Conservation (phyloP, 2,797 vertebrate species). For the Miichthys miiuy region DNA sequence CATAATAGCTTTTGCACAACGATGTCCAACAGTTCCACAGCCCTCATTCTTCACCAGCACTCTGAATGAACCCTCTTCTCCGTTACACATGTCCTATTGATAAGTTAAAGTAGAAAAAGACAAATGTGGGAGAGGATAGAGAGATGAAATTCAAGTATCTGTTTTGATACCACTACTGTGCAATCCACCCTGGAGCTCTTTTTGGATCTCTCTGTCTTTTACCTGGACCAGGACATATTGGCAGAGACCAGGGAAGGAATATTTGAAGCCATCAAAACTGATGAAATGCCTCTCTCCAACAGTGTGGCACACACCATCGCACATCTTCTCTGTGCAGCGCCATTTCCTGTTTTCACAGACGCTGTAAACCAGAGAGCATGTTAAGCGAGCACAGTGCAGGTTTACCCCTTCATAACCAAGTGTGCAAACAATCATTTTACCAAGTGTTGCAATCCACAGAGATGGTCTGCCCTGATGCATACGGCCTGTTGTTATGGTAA, state of each 20-base stretch:
- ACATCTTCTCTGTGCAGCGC: conserved; percentile 89
- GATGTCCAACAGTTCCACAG: conserved; percentile 89
- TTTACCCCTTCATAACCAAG: not conserved
- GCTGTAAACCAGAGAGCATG: conserved; percentile 75
- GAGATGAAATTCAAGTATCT: not conserved
- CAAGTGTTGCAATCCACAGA: conserved; percentile 94
- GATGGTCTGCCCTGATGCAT: conserved; percentile 86
- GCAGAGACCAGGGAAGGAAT: conserved; percentile 93
- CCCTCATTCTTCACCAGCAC: conserved; percentile 94
- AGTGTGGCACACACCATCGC: conserved; percentile 90
- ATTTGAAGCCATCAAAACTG: conserved; percentile 94
- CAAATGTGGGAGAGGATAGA: not conserved
- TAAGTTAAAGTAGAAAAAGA: conserved; percentile 8
- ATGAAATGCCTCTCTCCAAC: conserved; percentile 93
- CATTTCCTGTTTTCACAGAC: conserved; percentile 92
- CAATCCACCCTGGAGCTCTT: not conserved
- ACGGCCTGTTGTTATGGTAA: conserved; percentile 93
- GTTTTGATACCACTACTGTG: too few relatives aligned
- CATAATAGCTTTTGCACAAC: conserved; percentile 90
- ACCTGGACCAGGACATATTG: conserved; percentile 97
- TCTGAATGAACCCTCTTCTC: conserved; percentile 89
- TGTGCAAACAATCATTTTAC: conserved; percentile 79
- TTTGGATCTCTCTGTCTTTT: conserved; percentile 56
- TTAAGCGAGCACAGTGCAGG: not conserved
- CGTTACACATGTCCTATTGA: conserved; percentile 90